These are phyloP conservation scores for Pardalotus punctatus DNA, from an alignment of 2,113 vertebrate genomes.

Conservation along the genomic window DNA sequence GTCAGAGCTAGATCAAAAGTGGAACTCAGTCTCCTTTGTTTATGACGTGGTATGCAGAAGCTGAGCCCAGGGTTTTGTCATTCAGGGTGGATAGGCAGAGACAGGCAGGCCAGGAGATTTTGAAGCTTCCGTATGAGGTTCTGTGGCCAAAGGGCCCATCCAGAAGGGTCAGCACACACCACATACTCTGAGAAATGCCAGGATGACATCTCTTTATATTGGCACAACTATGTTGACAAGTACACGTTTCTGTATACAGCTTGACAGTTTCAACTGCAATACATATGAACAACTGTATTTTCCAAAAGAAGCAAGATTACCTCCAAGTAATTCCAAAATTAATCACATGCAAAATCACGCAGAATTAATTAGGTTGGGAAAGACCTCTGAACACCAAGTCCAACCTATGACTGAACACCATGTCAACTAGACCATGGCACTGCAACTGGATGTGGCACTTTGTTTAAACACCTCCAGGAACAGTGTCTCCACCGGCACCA, in stretches of 20 bases:
- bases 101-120: not conserved
- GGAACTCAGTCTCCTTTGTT: not conserved
- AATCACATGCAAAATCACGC: not conserved
- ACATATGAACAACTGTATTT: not conserved
- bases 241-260: not conserved
- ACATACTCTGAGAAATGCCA: not conserved
- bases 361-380: not conserved
- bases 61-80: not conserved
- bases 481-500: not conserved
- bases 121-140: not conserved
- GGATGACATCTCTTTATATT: not conserved
- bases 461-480: not conserved
- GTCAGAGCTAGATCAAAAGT: not conserved
- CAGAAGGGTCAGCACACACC: not conserved
- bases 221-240: not conserved
- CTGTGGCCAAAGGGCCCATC: not conserved
- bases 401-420: not conserved
- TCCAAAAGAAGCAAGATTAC: not conserved
- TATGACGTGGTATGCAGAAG: not conserved
- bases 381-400: not conserved
- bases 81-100: accelerated
- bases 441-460: not conserved
- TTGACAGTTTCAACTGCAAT: not conserved
- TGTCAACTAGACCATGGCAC: not conserved
- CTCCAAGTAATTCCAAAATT: not conserved